Percentiles rank a stretch among this genome's conserved stretches.
phyloP scores from a whole-genome alignment of 2,113 vertebrate species.

The Amphiprion ocellaris region DNA sequence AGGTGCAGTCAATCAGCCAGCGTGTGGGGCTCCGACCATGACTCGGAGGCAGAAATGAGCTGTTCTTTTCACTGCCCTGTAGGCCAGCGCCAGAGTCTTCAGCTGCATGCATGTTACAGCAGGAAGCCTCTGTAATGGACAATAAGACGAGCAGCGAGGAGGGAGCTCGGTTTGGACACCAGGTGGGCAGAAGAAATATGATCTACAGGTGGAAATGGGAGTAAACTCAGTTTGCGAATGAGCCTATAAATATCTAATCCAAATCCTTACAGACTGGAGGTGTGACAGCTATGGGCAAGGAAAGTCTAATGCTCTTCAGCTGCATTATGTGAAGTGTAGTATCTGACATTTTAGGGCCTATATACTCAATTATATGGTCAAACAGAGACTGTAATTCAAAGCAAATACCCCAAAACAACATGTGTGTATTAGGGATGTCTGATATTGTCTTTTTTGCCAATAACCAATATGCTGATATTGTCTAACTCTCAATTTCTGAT shows the following conservation, averaged over 20 bases:
- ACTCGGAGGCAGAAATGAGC: not conserved
- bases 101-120: not conserved
- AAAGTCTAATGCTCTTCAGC: not conserved
- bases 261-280: not conserved
- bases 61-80: not conserved
- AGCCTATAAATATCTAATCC: not conserved
- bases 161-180: too few relatives aligned
- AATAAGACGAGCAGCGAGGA: too few relatives aligned
- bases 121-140: too few relatives aligned
- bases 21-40: not conserved
- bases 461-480: too few relatives aligned
- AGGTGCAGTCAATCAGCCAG: not conserved
- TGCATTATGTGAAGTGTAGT: not conserved
- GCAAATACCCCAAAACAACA: too few relatives aligned
- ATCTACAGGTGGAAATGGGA: not conserved
- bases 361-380: not conserved
- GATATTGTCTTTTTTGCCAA: too few relatives aligned
- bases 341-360: not conserved
- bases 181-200: not conserved
- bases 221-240: too few relatives aligned
- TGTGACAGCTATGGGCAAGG: not conserved
- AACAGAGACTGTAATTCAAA: too few relatives aligned
- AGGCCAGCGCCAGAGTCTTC: slow-evolving; percentile 6
- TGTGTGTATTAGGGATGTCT: too few relatives aligned
- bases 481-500: too few relatives aligned